A percentile compares a stretch with the other conserved stretches of the same genome.
phyloP scores from a whole-genome alignment of 2,797 vertebrate genomes.

The Spondyliosoma cantharus region DNA sequence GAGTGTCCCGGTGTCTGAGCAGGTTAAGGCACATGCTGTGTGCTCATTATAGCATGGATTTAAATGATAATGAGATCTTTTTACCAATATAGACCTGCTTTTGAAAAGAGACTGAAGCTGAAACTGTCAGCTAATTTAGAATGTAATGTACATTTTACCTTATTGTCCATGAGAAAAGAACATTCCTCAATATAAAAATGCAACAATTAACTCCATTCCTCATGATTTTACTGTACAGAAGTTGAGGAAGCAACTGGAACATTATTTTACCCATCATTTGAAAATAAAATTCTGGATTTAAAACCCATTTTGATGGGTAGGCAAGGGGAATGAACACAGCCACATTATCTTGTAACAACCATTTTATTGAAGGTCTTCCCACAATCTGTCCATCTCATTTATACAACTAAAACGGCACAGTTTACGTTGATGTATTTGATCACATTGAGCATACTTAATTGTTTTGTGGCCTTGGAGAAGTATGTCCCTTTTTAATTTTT shows the following conservation, averaged over 20 bases:
- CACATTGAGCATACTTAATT: constrained; percentile 6
- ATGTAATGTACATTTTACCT: neutral
- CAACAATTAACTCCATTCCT: neutral
- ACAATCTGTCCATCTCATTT: neutral
- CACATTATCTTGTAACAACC: neutral
- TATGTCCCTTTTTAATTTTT: too few species aligned
- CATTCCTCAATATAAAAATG: neutral
- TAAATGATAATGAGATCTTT: constrained; percentile 56
- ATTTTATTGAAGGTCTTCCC: neutral
- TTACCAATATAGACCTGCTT: neutral
- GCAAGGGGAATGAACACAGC: too few species aligned
- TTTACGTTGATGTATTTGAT: constrained; percentile 38
- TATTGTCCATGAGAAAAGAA: too few species aligned
- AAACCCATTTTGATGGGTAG: neutral
- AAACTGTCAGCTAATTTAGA: neutral
- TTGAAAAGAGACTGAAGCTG: constrained; percentile 2
- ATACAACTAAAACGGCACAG: too few species aligned
- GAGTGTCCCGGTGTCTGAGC: constrained; percentile 39
- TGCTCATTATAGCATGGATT: constrained; percentile 57
- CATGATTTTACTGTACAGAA: neutral
- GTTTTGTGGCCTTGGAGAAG: neutral
- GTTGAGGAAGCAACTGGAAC: neutral
- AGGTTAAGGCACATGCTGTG: constrained; percentile 46
- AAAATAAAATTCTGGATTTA: neutral
- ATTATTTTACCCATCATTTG: neutral